These are phyloP conservation scores for Oceanodroma leucorhoa DNA, from an alignment of 2,797 vertebrate genomes.

Conservation along the genomic window DNA sequence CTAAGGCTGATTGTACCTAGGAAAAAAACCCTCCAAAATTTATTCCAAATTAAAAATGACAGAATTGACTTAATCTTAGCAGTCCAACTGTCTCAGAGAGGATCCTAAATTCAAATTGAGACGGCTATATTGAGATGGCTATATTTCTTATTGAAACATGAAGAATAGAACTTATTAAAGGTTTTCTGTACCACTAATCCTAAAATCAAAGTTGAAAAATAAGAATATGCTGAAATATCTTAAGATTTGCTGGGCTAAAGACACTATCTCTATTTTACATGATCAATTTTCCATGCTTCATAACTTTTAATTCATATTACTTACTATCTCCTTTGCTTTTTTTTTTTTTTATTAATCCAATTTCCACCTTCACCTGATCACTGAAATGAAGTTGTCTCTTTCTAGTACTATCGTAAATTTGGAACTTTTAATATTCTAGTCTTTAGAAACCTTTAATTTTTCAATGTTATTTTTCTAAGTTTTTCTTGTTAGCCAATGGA, in stretches of 20 bases:
- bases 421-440: background rate
- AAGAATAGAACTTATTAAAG: background rate
- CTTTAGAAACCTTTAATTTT: background rate
- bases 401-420: background rate
- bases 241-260: background rate
- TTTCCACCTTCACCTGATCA: background rate
- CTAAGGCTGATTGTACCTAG: background rate
- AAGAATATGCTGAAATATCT: background rate
- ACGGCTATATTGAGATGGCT: background rate
- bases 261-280: background rate
- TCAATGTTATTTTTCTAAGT: background rate
- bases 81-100: background rate
- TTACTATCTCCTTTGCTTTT: background rate
- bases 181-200: background rate
- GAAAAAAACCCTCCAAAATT: background rate
- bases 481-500: background rate
- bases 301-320: background rate
- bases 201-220: background rate
- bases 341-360: background rate
- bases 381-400: background rate
- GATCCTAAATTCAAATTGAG: background rate
- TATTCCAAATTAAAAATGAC: background rate
- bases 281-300: background rate
- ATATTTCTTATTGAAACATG: background rate
- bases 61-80: background rate